Evolutionary conservation across 2,797 vertebrate genomes (phyloP), one percentile per base, ranked within the genome.

Genomic region (Leptatherina wallacei): DNA sequence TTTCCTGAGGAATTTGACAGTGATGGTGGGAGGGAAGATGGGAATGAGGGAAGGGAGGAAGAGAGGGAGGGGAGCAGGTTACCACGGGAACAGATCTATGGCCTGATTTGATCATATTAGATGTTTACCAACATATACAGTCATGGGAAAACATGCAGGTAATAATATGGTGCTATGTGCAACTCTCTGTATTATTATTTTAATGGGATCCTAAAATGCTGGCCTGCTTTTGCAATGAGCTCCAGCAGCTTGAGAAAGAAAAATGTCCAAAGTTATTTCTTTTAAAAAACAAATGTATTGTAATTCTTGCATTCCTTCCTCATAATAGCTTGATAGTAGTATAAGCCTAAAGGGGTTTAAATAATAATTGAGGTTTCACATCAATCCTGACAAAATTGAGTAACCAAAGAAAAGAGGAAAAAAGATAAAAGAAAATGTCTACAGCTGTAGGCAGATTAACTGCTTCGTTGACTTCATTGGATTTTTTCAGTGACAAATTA

Each of bases 1-100:
- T 94, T 91, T 93, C 80, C 87, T 92, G 87, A 93, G 90, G 89
- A 91, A 93, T 94, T 88, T 92, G 89, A 94, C 91, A 91, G 86
- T 74, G 84, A 83, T 90, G 78, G 85, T 79, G 82, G 85, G 87
- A 88, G 88, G 80, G 78, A 86, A 67, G 83, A 72, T 42, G 60
- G 62, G 76, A 73, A 33, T 59, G 65, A 59, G 67, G 60, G 66
- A 72, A 36, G 52, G 65, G 55, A 47, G 35, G 56, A 20, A 32
- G 65, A 14, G 69, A 36, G 52, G 47, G 54, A 65, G 77, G 79
- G 79, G 71, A 86, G 84, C 80, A 89, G 85, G 88, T 92, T 90
- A 87, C 82, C 74, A 79, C 24, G 36, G 77, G 51, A 91, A 89
- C 78, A 84, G 75, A 85, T 87, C 78, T 70, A 77, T 57, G 63